Evolutionary conservation across 2,113 vertebrate genomes (phyloP), one percentile per base, ranked within the genome.

Genomic region (Phocoena phocoena): DNA sequence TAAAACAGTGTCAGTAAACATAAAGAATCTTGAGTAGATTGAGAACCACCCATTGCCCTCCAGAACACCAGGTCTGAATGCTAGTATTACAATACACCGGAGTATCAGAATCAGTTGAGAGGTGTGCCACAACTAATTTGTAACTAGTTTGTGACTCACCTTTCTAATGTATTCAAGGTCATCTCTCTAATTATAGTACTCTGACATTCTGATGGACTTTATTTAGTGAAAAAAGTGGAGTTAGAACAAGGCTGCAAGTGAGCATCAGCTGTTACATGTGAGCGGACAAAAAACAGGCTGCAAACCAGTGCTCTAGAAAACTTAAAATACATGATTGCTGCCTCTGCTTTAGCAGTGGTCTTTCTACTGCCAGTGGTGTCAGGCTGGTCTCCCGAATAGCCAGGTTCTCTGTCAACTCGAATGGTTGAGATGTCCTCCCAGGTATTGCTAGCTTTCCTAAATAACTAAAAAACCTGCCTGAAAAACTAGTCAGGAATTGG

Each of bases 271-370:
- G 36, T 53, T 10, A 13, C 0, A 0, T n/a, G n/a, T 6, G 55
- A 92, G 44, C 36, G 31, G 53, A 23, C 41, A n/a, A 8, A 55
- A 70, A 26, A 14, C 31, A 65, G 71, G 20, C 53, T 71, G 17
- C 6, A 23, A 50, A 50, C n/a, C 50, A 26, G 38, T 18, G 58
- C 58, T 33, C n/a, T 28, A 8, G 80, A 31, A 84, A 67, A 85
- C 53, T 5, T 28, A 26, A 5, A 21, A 10, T 20, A 0, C 21
- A 8, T 6, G 6, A 4, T 23, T 0, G 0, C 41, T 20, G 20
- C 53, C 33, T 20, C 17, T 28, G 20, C 33, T 36, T 9, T 9
- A 23, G 77, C 67, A 20, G 13, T 15, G 74, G 17, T 1, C 50
- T 3, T 20, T 12, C 26, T 84, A 2, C 76, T 70, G 14, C 53